Evolutionary conservation across 2,113 vertebrate species (phyloP), one percentile per base, ranked within the genome.

Genomic region (Heptranchias perlo): DNA sequence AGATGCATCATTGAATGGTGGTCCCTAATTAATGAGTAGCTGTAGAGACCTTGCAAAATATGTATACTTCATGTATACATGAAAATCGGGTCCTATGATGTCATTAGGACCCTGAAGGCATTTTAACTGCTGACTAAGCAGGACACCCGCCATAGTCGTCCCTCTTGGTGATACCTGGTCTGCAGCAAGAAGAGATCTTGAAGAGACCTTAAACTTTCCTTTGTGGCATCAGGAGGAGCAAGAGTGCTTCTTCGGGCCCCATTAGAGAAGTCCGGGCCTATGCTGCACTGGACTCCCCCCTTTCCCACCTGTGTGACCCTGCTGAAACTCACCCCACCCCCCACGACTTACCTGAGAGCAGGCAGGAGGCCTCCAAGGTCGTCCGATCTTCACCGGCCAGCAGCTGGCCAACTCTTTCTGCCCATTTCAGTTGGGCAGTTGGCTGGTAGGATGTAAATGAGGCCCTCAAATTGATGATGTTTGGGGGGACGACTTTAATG

Each of bases 1-100:
- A 65, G n/a, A 64, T 35, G 14, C n/a, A 21, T 23, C 92, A 94
- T 39, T 94, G 92, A 94, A 93, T n/a, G 64, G 35, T 93, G 91
- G 91, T 23, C 16, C 35, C 14, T 93, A 93, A 94, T 64, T 62
- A 65, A 94, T 44, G 35, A 44, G 39, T 23, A 94, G 62, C 23
- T 64, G 92, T 65, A 64, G 58, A 65, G 61, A 54, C 7, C 61
- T 65, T 44, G 31, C 31, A 62, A 94, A 94, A 94, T 62, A 65
- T 94, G n/a, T n/a, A n/a, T n/a, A n/a, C n/a, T n/a, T n/a, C n/a
- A n/a, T n/a, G n/a, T n/a, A n/a, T n/a, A n/a, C n/a, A n/a, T n/a
- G n/a, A n/a, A n/a, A n/a, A n/a, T n/a, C n/a, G n/a, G n/a, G n/a
- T n/a, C n/a, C n/a, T n/a, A n/a, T n/a, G n/a, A n/a, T n/a, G n/a